Evolutionary conservation across 2,888 invertebrate species (phyloP), one percentile per base, ranked within the genome.

Genomic region (Hylaea fasciaria): DNA sequence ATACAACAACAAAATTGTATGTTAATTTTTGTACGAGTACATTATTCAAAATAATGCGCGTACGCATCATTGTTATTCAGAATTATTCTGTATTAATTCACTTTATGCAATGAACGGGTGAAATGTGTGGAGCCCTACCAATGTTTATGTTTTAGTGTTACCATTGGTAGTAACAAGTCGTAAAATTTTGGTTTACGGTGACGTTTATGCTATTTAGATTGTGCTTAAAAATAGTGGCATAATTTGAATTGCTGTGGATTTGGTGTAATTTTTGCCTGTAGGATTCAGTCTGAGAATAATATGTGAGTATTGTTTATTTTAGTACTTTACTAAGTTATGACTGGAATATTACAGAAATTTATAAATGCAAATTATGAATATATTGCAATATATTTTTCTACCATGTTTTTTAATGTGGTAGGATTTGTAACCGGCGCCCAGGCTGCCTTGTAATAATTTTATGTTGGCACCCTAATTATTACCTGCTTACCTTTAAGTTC

Each of bases 41-140:
- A 77, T 70, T 72, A 71, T 71, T 72, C 22, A 74, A 78, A 80
- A 73, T 73, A 79, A 82, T 76, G 81, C 78, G 79, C 75, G 70
- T 70, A 65, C 65, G 57, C 56, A 50, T 59, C 68, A 82, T 86
- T 87, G 83, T 87, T 73, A 83, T 83, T 79, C 77, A 50, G 69
- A 75, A 79, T 80, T 53, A 52, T 59, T 60, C 39, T 14, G 17
- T 45, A 52, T 61, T 48, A 47, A 57, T 52, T 51, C 14, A 69
- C n/a, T n/a, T n/a, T n/a, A n/a, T n/a, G n/a, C n/a, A n/a, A n/a
- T 64, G 61, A 70, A 67, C 68, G 66, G 49, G 81, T 68, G 75
- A 77, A 73, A 75, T 74, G 72, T 72, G 69, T 64, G 57, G 22
- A 10, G 54, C 70, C 78, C 77, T 77, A 70, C 71, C 68, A 63